Percentiles rank a stretch among this genome's conserved stretches.
phyloP scores from a whole-genome alignment of 2,797 vertebrate species.

The Catamblyrhynchus diadema region DNA sequence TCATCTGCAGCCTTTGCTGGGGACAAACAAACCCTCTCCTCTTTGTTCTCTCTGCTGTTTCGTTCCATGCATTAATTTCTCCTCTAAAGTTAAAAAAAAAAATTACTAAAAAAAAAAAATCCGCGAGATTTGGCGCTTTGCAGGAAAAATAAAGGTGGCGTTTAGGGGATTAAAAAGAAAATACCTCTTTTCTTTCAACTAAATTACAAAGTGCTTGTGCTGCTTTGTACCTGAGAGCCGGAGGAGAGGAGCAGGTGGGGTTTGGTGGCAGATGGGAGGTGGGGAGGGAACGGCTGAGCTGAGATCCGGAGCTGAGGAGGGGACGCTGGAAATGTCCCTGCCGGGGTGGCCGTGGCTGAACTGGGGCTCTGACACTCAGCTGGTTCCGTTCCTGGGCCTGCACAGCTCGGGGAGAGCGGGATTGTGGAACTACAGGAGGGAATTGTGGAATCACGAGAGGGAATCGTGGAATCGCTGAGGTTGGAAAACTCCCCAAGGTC shows the following conservation, averaged over 20 bases:
- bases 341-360: not conserved
- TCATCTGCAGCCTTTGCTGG: not conserved
- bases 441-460: fast-evolving
- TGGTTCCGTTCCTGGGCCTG: not conserved
- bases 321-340: not conserved
- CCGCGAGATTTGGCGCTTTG: not conserved
- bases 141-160: not conserved
- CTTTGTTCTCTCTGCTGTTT: slow-evolving; percentile 27
- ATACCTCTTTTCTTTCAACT: slow-evolving; percentile 37
- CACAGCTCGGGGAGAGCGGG: fast-evolving
- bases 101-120: not conserved
- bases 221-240: slow-evolving; percentile 45
- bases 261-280: slow-evolving; percentile 10
- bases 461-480: fast-evolving
- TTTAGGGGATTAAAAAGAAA: slow-evolving; percentile 58
- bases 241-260: slow-evolving; percentile 18
- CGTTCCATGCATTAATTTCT: not conserved
- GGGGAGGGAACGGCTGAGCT: not conserved
- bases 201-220: slow-evolving; percentile 46
- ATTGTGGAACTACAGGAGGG: not conserved
- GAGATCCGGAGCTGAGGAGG: not conserved
- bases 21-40: not conserved
- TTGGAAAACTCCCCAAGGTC: not conserved
- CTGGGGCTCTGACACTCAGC: not conserved
- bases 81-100: not conserved